Base-by-base conservation (phyloP, 2,888 invertebrate genomes). In the Noctua janthina region DNA sequence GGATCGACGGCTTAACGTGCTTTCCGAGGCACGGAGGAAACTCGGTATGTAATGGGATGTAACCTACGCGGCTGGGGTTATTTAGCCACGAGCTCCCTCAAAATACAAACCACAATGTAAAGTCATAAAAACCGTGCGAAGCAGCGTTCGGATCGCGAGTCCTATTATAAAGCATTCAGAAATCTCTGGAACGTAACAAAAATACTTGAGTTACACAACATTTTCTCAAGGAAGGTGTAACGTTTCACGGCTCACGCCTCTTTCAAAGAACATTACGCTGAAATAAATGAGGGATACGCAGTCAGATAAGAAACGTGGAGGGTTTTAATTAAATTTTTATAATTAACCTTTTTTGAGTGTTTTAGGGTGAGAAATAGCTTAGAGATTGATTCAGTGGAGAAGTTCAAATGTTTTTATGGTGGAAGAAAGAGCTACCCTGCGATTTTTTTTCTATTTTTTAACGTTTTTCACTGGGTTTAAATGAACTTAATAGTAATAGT, bases 301-400 rank as follows among this genome's bases (percentile, higher is more conserved):
- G 64, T 70, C 59, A 68, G 79, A 82, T 86, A 76, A 76, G 62
- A 62, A 81, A 82, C 74, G 86, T 64, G 79, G 86, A 69, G 62
- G 66, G 2, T 71, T 87, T 87, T 85, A 88, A 87, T 88, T 87
- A 87, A 74, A 76, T 79, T 87, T 86, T 85, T 88, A 82, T 79
- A 75, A 85, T 71, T 51, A 67, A 51, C 56, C 70, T 81, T 79
- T 85, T 46, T 70, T 39, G 39, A 15, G 23, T 62, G 64, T 74
- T 54, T n/a, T 76, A 56, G 29, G 46, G 23, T 62, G 39, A 15
- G 23, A 67, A n/a, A 39, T 62, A 46, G 11, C 11, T 15, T 2
- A 29, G 35, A 23, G n/a, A 82, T 81, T 74, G 59, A 74, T 68
- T 20, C 43, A 67, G 8, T 46, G 46, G n/a, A 3, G n/a, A 46